Percentiles rank a stretch among this genome's conserved stretches.
These are phyloP conservation scores for Geotrypetes seraphini DNA, from an alignment of 2,797 vertebrate species.

Conservation along the genomic window DNA sequence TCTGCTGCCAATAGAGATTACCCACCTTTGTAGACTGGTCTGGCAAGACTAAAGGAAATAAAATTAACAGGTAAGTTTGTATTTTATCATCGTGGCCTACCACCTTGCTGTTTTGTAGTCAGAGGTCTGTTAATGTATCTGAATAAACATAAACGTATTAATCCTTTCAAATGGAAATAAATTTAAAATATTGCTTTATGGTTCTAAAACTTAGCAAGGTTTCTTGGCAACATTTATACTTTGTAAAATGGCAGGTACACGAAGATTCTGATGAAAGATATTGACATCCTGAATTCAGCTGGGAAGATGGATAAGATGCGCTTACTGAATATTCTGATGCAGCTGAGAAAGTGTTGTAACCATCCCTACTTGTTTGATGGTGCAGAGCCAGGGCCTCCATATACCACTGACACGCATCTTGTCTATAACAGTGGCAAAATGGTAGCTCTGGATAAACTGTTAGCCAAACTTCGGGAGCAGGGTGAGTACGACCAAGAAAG, in stretches of 20 bases:
- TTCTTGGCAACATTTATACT: too few species aligned
- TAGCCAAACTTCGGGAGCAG: constrained; percentile 62
- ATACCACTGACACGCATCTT: constrained; percentile 66
- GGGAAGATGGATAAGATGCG: constrained; percentile 75
- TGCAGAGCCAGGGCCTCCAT: constrained; percentile 65
- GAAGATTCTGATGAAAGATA: constrained; percentile 71
- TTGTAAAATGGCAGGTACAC: constrained; percentile 54
- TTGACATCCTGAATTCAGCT: constrained; percentile 66
- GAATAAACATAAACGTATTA: too few species aligned
- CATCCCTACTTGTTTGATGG: constrained; percentile 69
- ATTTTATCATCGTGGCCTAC: too few species aligned
- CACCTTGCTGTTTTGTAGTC: too few species aligned
- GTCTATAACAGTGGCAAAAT: constrained; percentile 70
- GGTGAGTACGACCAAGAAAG: too few species aligned
- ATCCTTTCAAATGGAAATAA: too few species aligned
- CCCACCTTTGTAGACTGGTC: too few species aligned
- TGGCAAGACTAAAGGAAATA: too few species aligned
- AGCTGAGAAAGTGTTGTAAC: constrained; percentile 67
- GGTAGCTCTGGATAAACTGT: constrained; percentile 64
- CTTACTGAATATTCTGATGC: constrained; percentile 69
- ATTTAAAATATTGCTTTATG: constrained; percentile 3
- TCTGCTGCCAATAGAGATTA: too few species aligned
- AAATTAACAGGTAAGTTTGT: too few species aligned
- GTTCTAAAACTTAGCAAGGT: background rate
- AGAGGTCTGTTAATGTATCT: too few species aligned